Base-by-base conservation (phyloP, 23 tunicate genomes). In the Halocynthia aurantium region DNA sequence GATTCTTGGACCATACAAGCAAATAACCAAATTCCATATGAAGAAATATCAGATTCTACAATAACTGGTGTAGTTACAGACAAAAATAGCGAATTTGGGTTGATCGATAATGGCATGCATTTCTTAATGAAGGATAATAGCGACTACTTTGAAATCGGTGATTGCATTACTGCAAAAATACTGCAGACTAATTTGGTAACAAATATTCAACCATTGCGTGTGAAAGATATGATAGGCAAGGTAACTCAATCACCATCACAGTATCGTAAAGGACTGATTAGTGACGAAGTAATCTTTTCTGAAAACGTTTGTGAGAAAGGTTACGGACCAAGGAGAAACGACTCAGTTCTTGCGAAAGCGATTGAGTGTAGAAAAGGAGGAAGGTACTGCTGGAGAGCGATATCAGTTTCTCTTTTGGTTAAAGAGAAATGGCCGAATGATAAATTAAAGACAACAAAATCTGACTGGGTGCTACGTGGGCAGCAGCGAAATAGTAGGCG, bases 341-440 rank as follows among this genome's bases (percentile, higher is more conserved):
- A 92, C 65, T 64, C 61, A 58, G 98, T 92, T 44, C 53, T 70
- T 6, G 87, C 66, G 21, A 74, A 22, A 6, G 87, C 77, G 11
- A 70, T 92, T 7, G 98, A 92, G 75, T 77, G 87, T 79, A 85
- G 62, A 60, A 91, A 82, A 61, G 77, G 82, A 77, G 82, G 72
- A 7, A 52, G 58, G 50, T 55, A 70, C 49, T 44, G 60, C 17
- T 92, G 98, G 98, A 65, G 98, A 75, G 98, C 98, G 21, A 65
- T 62, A 5, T 76, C 78, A 56, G 78, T 86, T 6, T 53, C 58
- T 17, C 4, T n/a, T 12, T n/a, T 68, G 44, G 44, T 31, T 31
- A 31, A 4, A 71, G 57, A 18, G 6, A 52, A 10, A 70, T 56
- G 10, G 13, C 57, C 52, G 12, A 20, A 7, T 0, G 12, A 21